These are phyloP conservation scores for Pogonomyrmex californicus DNA, from an alignment of 1,140 invertebrate genomes.

Conservation along the genomic window DNA sequence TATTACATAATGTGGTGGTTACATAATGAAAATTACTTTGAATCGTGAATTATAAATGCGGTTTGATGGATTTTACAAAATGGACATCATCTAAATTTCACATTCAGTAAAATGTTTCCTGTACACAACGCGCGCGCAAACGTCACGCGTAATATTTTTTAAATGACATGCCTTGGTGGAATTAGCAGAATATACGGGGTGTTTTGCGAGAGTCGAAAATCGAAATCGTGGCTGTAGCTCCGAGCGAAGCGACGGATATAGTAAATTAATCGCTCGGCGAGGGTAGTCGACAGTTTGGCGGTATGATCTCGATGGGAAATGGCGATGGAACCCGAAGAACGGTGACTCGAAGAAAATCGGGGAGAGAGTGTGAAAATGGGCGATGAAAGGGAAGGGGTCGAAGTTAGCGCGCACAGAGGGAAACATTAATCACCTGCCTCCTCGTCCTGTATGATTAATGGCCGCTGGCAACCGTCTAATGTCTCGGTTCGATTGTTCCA, in stretches of 20 bases:
- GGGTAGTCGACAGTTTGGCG: constrained; percentile 30
- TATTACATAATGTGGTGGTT: constrained; percentile 5
- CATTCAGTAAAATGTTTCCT: constrained; percentile 33
- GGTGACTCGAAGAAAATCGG: constrained; percentile 51
- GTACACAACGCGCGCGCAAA: not conserved
- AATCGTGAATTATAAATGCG: constrained; percentile 48
- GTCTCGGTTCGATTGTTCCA: constrained; percentile 70
- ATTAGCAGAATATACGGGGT: not conserved
- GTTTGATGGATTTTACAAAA: constrained; percentile 36
- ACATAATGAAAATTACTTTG: constrained; percentile 41
- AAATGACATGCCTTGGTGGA: not conserved
- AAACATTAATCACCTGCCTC: constrained; percentile 71
- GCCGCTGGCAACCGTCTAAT: constrained; percentile 63
- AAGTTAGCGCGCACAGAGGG: constrained; percentile 52
- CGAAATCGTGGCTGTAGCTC: not conserved
- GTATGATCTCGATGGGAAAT: constrained; percentile 31
- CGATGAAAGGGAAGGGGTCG: constrained; percentile 39
- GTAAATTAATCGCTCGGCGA: constrained; percentile 62
- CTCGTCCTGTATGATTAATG: constrained; percentile 72
- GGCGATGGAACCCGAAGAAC: constrained; percentile 32
- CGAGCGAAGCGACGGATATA: not conserved
- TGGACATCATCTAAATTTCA: constrained; percentile 43
- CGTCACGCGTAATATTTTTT: constrained; percentile 4
- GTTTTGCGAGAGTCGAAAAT: constrained; percentile 10
- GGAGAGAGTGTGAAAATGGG: constrained; percentile 44